Conservation (phyloP, 2,888 invertebrate genomes). For the Drosophila fulvimacula region DNA sequence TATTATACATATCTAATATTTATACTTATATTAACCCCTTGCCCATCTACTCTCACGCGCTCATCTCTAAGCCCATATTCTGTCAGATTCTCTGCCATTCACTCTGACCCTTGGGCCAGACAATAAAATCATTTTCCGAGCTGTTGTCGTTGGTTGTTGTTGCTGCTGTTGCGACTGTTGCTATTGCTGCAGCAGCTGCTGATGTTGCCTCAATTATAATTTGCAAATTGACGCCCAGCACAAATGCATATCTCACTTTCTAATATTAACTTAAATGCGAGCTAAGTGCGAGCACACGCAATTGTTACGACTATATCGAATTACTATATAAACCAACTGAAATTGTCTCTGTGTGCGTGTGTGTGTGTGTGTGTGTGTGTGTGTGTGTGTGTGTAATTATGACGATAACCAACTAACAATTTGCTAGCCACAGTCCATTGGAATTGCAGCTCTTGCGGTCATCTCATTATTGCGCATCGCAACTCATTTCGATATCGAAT, state of each 20-base stretch:
- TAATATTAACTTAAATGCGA: slow-evolving; percentile 21
- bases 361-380: neutral
- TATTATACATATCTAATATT: neutral
- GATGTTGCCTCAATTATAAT: slow-evolving; percentile 60
- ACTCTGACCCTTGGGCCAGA: slow-evolving; percentile 17
- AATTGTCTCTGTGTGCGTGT: neutral
- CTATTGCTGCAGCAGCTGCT: slow-evolving; percentile 14
- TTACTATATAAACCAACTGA: slow-evolving; percentile 22
- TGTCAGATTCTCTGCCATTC: neutral
- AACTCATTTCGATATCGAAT: slow-evolving; percentile 17
- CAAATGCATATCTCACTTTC: slow-evolving; percentile 35
- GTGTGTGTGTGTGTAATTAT: slow-evolving; percentile 15
- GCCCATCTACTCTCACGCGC: slow-evolving; percentile 1
- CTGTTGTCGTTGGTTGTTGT: slow-evolving; percentile 36
- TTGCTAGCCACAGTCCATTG: slow-evolving; percentile 27
- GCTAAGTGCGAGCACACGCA: slow-evolving; percentile 18
- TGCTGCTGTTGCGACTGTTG: slow-evolving; percentile 16
- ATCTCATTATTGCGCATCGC: slow-evolving; percentile 49
- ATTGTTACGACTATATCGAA: slow-evolving; percentile 35
- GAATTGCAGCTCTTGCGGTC: slow-evolving; percentile 53
- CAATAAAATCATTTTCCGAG: slow-evolving; percentile 32
- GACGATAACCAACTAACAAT: slow-evolving; percentile 39
- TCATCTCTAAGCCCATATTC: slow-evolving; percentile 1
- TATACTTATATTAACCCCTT: neutral
- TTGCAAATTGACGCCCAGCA: slow-evolving; percentile 42